Conservation (phyloP, 2,113 vertebrate species). For the Naja naja region DNA sequence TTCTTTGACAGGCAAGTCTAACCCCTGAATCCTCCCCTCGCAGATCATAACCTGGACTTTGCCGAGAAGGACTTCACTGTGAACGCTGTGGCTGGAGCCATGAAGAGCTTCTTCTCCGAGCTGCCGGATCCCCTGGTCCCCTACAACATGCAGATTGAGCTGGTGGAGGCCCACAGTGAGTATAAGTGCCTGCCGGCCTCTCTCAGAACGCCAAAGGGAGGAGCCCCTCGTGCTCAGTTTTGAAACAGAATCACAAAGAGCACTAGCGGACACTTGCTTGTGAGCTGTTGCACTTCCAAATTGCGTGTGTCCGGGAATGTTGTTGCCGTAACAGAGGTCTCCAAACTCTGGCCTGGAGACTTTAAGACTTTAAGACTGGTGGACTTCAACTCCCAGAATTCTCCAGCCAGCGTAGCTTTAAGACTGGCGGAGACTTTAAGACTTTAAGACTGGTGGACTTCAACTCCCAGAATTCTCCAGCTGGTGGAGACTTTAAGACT, state of each 20-base stretch:
- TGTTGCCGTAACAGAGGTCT: no score
- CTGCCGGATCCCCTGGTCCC: constrained; percentile 91
- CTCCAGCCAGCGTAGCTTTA: no score
- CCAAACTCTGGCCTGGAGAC: no score
- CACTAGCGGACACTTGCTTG: background rate
- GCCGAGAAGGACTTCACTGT: constrained; percentile 93
- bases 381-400: no score
- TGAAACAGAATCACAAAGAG: background rate
- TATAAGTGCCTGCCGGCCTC: background rate
- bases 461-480: no score
- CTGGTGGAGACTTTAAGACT: no score
- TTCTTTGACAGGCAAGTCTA: background rate
- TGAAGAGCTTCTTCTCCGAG: constrained; percentile 97
- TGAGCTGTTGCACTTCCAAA: background rate
- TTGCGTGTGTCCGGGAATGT: background rate
- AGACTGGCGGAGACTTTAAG: no score
- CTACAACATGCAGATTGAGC: constrained; percentile 86
- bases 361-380: no score
- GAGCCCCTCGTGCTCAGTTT: background rate
- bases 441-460: no score
- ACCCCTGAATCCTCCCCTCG: background rate
- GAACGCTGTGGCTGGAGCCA: constrained; percentile 90
- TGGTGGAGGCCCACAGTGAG: constrained; percentile 96
- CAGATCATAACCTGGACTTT: constrained; percentile 87
- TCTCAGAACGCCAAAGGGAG: background rate